Conservation (phyloP, 2,797 vertebrate species). For the Cryptoprocta ferox region DNA sequence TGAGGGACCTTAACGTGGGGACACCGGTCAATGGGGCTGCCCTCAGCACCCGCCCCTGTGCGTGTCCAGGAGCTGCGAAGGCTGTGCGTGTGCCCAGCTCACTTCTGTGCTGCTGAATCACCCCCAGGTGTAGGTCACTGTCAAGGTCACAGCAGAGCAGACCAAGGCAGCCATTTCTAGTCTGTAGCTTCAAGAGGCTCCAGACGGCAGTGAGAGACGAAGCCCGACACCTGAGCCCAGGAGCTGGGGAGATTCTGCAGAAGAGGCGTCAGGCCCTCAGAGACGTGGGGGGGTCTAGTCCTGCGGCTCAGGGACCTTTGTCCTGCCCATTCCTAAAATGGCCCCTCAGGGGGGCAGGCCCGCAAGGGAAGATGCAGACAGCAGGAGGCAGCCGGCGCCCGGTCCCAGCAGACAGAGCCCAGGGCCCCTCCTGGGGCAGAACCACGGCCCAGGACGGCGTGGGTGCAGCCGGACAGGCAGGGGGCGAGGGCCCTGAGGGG, state of each 20-base stretch:
- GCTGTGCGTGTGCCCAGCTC: neutral
- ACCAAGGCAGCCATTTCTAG: neutral
- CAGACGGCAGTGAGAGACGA: fast-evolving
- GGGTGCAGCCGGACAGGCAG: neutral
- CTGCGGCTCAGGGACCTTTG: fast-evolving
- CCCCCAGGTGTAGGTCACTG: too few species aligned
- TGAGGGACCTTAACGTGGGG: fast-evolving
- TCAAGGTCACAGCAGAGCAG: neutral
- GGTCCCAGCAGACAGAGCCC: neutral
- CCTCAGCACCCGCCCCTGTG: neutral
- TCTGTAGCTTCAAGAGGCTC: neutral
- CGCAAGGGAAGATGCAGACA: neutral
- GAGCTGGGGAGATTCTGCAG: neutral
- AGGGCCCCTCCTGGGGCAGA: neutral
- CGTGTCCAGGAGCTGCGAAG: fast-evolving
- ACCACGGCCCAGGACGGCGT: too few species aligned
- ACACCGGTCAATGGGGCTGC: too few species aligned
- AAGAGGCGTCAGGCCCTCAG: fast-evolving
- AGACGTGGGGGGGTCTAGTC: fast-evolving
- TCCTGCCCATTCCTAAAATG: neutral
- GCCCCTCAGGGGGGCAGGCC: neutral
- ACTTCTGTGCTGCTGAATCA: too few species aligned
- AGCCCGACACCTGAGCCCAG: neutral
- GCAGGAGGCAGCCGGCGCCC: neutral
- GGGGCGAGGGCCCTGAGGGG: too few species aligned